phyloP scores from a whole-genome alignment of 2,797 vertebrate genomes.

The Otolemur crassicaudatus region DNA sequence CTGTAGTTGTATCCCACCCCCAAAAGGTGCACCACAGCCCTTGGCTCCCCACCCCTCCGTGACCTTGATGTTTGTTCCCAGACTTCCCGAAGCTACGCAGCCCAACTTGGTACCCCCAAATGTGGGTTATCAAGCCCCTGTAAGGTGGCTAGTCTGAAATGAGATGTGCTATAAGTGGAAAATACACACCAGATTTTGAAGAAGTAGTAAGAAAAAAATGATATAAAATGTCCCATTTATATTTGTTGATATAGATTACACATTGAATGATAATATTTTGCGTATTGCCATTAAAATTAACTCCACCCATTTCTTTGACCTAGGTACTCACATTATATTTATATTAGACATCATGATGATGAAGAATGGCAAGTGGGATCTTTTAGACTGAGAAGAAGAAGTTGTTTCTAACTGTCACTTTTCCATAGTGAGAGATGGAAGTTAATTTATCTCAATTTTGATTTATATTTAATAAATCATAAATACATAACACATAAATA shows the following conservation, averaged over 20 bases:
- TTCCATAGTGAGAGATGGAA: not conserved
- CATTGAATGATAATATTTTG: not conserved
- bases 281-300: not conserved
- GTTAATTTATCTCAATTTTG: not conserved
- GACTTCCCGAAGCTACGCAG: not conserved
- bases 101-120: not conserved
- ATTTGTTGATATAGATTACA: not conserved
- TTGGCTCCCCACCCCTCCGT: too few relatives aligned
- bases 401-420: not conserved
- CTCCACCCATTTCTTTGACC: not conserved
- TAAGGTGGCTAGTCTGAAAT: not conserved
- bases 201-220: not conserved
- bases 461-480: slow-evolving; percentile 1
- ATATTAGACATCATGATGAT: not conserved
- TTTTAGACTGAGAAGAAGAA: not conserved
- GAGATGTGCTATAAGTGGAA: not conserved
- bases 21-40: too few relatives aligned
- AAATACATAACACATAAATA: not conserved
- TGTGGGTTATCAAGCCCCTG: not conserved
- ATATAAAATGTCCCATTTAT: not conserved
- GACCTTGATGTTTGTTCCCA: not conserved
- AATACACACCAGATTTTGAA: not conserved
- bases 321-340: not conserved
- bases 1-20: too few relatives aligned
- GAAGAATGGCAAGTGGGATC: not conserved